Evolutionary conservation across 2,113 vertebrate species (phyloP).

Genomic region (Campylomormyrus tamandua): DNA sequence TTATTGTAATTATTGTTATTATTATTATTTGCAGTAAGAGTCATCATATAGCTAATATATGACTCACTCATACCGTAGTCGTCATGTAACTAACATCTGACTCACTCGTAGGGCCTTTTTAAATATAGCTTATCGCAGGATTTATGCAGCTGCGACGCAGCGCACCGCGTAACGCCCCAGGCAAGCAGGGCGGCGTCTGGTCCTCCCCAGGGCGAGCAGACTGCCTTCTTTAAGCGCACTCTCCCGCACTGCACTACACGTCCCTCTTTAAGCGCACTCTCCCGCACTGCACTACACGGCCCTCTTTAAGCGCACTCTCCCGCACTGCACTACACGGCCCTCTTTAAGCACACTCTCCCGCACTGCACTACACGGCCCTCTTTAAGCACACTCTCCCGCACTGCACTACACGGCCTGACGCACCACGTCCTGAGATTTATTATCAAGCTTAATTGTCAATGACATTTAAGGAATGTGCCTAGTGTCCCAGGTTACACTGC

Average conservation of each 20-base stretch:
- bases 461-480: constrained; percentile 22
- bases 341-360: background rate
- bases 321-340: no score
- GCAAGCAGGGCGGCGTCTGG: background rate
- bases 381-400: background rate
- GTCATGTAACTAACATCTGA: background rate
- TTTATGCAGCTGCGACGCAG: background rate
- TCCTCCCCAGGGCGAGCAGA: background rate
- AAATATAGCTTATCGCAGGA: background rate
- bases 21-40: background rate
- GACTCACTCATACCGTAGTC: background rate
- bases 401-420: background rate
- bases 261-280: no score
- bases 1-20: background rate
- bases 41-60: background rate
- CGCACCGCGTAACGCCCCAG: background rate
- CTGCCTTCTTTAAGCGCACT: background rate
- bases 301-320: background rate
- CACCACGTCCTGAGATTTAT: background rate
- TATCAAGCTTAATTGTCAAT: constrained; percentile 11
- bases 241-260: background rate
- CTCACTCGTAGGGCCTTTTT: background rate
- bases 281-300: no score
- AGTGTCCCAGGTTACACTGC: constrained; percentile 10
- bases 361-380: background rate